Percentiles rank a stretch among this genome's conserved stretches.
Conservation (phyloP, 2,113 vertebrate genomes). For the Ageneiosus marmoratus region DNA sequence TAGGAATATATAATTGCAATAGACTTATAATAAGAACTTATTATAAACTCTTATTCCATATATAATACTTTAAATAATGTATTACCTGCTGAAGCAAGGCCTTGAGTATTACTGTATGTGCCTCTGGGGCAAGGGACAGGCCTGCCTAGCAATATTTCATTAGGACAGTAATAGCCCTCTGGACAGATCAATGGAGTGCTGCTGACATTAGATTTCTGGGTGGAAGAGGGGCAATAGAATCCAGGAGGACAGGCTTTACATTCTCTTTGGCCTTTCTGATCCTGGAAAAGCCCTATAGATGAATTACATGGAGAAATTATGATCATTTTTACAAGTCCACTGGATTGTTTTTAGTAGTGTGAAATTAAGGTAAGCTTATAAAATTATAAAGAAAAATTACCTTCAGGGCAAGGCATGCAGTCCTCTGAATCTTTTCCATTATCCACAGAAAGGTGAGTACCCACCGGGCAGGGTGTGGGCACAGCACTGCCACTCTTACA, state of each 20-base stretch:
- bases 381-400: slow-evolving; percentile 56
- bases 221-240: slow-evolving; percentile 65
- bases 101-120: slow-evolving; percentile 68
- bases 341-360: background rate
- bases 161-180: slow-evolving; percentile 71
- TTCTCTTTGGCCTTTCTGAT: slow-evolving; percentile 67
- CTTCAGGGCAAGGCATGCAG: slow-evolving; percentile 71
- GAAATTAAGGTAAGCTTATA: background rate
- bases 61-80: background rate
- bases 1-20: background rate
- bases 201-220: slow-evolving; percentile 55
- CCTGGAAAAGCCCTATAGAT: slow-evolving; percentile 75
- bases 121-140: slow-evolving; percentile 74
- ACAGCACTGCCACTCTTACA: slow-evolving; percentile 73
- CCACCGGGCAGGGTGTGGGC: slow-evolving; percentile 69
- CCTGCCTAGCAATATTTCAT: slow-evolving; percentile 50
- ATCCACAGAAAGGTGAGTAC: slow-evolving; percentile 63
- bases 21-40: background rate
- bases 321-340: background rate
- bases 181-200: slow-evolving; percentile 70
- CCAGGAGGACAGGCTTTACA: slow-evolving; percentile 75
- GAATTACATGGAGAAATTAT: slow-evolving; percentile 27
- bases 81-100: slow-evolving; percentile 70
- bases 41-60: background rate
- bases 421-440: slow-evolving; percentile 65